Percentiles rank a stretch among this genome's conserved stretches.
Conservation (phyloP, 2,113 vertebrate genomes). For the Xenopus laevis region DNA sequence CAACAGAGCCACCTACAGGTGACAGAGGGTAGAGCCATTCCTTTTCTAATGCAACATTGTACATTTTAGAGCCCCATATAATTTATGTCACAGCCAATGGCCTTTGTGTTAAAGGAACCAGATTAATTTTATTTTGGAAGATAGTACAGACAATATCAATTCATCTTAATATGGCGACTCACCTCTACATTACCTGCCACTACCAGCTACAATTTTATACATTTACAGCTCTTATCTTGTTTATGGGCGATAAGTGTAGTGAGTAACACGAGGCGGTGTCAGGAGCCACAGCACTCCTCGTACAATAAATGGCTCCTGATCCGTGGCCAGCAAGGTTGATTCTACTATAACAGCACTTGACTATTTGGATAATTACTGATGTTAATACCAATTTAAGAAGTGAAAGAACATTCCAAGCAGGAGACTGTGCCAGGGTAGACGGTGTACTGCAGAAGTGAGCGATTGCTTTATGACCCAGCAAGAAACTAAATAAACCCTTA, state of each 20-base stretch:
- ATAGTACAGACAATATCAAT: conserved; percentile 34
- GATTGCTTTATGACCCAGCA: not conserved
- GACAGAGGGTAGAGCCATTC: not conserved
- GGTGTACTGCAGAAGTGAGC: not conserved
- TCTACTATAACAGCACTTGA: conserved; percentile 8
- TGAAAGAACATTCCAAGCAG: not conserved
- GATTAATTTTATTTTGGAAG: conserved; percentile 15
- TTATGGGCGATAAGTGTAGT: conserved; percentile 52
- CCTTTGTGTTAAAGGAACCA: conserved; percentile 27
- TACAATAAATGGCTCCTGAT: conserved; percentile 40
- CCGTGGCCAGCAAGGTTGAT: conserved; percentile 47
- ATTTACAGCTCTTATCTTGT: conserved; percentile 51
- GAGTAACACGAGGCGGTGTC: conserved; percentile 43
- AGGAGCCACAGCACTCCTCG: conserved; percentile 45
- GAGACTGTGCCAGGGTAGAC: not conserved
- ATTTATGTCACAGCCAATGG: conserved; percentile 28
- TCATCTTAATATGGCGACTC: conserved; percentile 47
- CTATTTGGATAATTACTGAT: too few species aligned
- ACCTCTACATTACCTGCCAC: conserved; percentile 57
- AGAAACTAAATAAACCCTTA: conserved; percentile 27
- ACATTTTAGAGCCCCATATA: too few species aligned
- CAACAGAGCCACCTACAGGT: not conserved
- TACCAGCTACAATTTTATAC: conserved; percentile 61
- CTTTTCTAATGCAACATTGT: too few species aligned
- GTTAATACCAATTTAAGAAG: too few species aligned